Evolutionary conservation across 2,113 vertebrate species (phyloP).

Genomic region (Uria aalge): DNA sequence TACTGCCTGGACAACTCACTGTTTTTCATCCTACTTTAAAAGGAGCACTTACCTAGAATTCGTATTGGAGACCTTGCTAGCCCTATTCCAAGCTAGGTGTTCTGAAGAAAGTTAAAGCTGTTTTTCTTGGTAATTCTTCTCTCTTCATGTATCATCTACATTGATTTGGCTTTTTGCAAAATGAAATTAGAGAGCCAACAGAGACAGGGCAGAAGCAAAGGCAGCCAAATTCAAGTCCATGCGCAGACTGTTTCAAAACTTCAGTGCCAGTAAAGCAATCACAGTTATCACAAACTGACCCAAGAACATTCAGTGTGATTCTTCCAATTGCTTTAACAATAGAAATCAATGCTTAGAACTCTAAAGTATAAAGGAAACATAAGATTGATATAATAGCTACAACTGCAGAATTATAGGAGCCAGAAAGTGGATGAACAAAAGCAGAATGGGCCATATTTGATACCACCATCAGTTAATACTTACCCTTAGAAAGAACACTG

Average conservation of each 20-base stretch:
- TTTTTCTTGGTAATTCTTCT: conserved; percentile 7
- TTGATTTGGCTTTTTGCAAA: conserved; percentile 13
- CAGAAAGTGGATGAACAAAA: neutral
- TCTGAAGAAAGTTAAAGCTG: neutral
- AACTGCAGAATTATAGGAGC: neutral
- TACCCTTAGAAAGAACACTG: neutral
- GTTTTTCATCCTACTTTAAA: neutral
- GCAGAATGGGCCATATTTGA: neutral
- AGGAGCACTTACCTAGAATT: conserved; percentile 7
- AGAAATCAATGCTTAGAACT: neutral
- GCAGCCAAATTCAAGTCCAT: neutral
- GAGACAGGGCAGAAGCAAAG: conserved; percentile 1
- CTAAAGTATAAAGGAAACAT: neutral
- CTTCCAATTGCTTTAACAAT: neutral
- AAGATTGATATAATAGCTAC: neutral
- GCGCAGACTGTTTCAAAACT: neutral
- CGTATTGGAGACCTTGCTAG: neutral
- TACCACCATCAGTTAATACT: neutral
- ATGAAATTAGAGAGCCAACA: conserved; percentile 20
- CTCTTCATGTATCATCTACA: neutral
- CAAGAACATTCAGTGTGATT: neutral
- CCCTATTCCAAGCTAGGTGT: neutral
- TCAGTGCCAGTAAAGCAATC: conserved; percentile 15
- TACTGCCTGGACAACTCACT: neutral
- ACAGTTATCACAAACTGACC: neutral